Base-by-base conservation (phyloP, 2,113 vertebrate species). In the Meriones unguiculatus region DNA sequence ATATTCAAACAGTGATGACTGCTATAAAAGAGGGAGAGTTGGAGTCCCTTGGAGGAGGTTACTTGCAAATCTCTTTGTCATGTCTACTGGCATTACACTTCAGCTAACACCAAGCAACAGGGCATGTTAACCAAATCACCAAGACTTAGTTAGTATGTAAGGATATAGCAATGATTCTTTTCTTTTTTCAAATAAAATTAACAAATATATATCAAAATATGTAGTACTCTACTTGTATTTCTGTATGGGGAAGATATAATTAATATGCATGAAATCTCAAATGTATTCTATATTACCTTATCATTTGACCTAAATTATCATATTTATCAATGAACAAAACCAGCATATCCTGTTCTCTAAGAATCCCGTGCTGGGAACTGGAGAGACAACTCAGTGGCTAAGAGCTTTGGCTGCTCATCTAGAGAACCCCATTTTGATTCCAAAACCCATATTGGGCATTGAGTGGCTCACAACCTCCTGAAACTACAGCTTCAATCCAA, bases 321-420 rank as follows among this genome's bases (percentile, higher is more conserved):
- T 38, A 69, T 69, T 93, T 81, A 82, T n/a, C 86, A 93, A 86
- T 46, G 11, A 84, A 70, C 52, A 64, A 52, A 65, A 78, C 80
- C 2, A 7, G 4, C 67, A 70, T 64, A 13, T 0, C 2, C 20
- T 13, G 54, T 75, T 24, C 41, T 57, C 2, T 7, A 93, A 95
- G 72, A 75, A 90, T n/a, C 4, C 64, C 38, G 65, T 11, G 10
- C 72, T 69, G 50, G 12, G 18, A 35, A 30, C 8, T 57, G 4
- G 32, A 59, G 35, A 38, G 18, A 22, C 18, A n/a, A 5, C 2
- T 59, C 54, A 24, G 32, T 13, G 2, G 54, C 20, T n/a, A 38
- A 24, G 78, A 78, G 30, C 28, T 18, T 52, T 30, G 50, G 46
- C 13, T 15, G 76, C 76, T 77, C 75, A 52, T 77, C 12, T 13